Percentiles rank a stretch among this genome's conserved stretches.
Evolutionary conservation across 1,140 invertebrate species (phyloP).

Genomic region (Colletes latitarsis): DNA sequence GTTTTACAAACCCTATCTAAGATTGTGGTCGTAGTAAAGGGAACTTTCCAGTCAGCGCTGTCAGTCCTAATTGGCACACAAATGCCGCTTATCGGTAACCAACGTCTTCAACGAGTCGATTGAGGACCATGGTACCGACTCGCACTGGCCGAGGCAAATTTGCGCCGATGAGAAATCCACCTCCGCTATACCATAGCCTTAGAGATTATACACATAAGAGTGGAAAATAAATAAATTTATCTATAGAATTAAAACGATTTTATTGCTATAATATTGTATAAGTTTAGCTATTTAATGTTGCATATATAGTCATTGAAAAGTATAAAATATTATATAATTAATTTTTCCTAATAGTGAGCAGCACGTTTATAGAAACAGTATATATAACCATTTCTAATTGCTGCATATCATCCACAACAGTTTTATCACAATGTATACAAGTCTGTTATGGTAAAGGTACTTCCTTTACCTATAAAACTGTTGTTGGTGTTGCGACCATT

Average conservation of each 20-base stretch:
- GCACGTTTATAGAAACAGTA: background rate
- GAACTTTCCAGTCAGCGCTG: no score
- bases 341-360: slow-evolving; percentile 19
- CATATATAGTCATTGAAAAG: slow-evolving; percentile 42
- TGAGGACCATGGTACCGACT: no score
- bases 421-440: slow-evolving; percentile 43
- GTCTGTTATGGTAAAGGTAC: slow-evolving; percentile 18
- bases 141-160: no score
- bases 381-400: slow-evolving; percentile 4
- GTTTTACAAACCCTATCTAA: slow-evolving; percentile 14
- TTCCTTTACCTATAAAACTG: slow-evolving; percentile 83
- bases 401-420: slow-evolving; percentile 21
- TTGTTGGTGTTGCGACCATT: slow-evolving; percentile 79
- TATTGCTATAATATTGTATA: slow-evolving; percentile 46
- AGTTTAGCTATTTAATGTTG: slow-evolving; percentile 8
- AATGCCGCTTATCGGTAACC: no score
- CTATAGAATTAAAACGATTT: slow-evolving; percentile 39
- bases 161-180: no score
- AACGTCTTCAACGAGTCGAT: no score
- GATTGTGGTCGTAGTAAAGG: no score
- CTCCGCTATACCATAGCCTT: no score
- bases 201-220: background rate
- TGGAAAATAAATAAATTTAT: slow-evolving; percentile 37
- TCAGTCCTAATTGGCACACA: no score
- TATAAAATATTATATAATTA: slow-evolving; percentile 50